Conservation (phyloP, 2,888 invertebrate species). For the Eilema griseolum region DNA sequence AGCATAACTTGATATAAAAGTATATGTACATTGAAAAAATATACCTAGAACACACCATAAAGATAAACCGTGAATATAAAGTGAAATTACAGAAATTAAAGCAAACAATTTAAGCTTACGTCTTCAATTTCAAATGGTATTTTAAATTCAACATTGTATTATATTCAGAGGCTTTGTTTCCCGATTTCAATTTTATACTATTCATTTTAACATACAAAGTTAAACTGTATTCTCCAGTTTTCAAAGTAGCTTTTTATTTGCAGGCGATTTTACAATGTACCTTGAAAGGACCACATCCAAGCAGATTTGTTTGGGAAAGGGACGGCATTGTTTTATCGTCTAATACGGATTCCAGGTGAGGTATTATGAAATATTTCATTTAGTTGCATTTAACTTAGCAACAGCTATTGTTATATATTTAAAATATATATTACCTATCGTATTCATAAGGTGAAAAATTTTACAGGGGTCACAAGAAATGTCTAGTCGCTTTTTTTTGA, state of each 20-base stretch:
- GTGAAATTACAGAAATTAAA: conserved; percentile 28
- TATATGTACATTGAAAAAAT: not conserved
- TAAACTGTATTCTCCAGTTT: conserved; percentile 19
- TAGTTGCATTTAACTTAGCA: conserved; percentile 11
- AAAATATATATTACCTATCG: not conserved
- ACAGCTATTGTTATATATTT: not conserved
- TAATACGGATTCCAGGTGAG: conserved; percentile 81
- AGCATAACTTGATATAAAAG: not conserved
- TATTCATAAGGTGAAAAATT: not conserved
- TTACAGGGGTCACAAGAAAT: not conserved
- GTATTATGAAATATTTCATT: conserved; percentile 17
- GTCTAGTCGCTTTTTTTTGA: not conserved
- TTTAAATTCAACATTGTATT: conserved; percentile 51
- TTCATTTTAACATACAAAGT: not conserved
- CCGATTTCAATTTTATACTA: conserved; percentile 42
- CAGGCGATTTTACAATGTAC: conserved; percentile 79
- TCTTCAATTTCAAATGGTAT: conserved; percentile 43
- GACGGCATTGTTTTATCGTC: conserved; percentile 80
- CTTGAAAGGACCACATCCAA: conserved; percentile 78
- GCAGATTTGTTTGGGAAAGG: conserved; percentile 81
- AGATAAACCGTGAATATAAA: conserved; percentile 18
- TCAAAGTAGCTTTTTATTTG: conserved; percentile 43
- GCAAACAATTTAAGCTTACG: conserved; percentile 35
- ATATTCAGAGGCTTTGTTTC: conserved; percentile 45
- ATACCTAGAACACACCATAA: not conserved